phyloP scores from a whole-genome alignment of 1,140 invertebrate species.

The Steinernema khuongi region DNA sequence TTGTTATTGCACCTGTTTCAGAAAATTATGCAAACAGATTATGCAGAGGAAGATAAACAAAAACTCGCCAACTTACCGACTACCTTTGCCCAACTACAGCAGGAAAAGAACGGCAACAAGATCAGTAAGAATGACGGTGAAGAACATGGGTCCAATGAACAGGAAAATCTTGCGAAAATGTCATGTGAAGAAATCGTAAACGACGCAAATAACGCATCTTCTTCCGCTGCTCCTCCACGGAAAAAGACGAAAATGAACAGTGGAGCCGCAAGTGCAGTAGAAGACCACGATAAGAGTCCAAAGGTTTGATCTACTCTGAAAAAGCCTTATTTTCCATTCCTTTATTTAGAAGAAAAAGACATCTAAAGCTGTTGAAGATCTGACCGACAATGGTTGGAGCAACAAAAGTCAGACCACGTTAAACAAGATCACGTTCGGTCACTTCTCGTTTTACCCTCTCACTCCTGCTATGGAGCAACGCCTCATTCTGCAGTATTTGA shows the following conservation, averaged over 20 bases:
- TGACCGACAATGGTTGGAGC: constrained; percentile 47
- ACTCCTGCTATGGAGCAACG: constrained; percentile 79
- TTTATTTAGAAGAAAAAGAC: constrained; percentile 15
- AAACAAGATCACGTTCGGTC: constrained; percentile 78
- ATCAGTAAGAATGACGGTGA: neutral
- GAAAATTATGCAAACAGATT: no score
- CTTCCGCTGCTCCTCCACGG: neutral
- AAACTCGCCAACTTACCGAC: no score
- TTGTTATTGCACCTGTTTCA: no score
- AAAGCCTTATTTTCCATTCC: constrained; percentile 68
- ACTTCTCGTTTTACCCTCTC: constrained; percentile 77
- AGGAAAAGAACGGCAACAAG: no score
- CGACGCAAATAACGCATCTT: neutral
- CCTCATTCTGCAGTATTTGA: constrained; percentile 82
- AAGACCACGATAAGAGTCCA: neutral
- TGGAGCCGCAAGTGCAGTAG: neutral
- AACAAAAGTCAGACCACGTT: constrained; percentile 85
- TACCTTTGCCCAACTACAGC: no score
- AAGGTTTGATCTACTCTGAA: neutral
- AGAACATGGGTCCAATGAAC: neutral
- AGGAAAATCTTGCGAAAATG: no score
- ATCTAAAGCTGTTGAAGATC: constrained; percentile 20
- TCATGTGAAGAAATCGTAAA: no score
- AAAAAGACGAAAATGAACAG: neutral
- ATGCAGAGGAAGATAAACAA: no score